phyloP scores from a whole-genome alignment of 2,888 invertebrate species.

The Dione vanillae region DNA sequence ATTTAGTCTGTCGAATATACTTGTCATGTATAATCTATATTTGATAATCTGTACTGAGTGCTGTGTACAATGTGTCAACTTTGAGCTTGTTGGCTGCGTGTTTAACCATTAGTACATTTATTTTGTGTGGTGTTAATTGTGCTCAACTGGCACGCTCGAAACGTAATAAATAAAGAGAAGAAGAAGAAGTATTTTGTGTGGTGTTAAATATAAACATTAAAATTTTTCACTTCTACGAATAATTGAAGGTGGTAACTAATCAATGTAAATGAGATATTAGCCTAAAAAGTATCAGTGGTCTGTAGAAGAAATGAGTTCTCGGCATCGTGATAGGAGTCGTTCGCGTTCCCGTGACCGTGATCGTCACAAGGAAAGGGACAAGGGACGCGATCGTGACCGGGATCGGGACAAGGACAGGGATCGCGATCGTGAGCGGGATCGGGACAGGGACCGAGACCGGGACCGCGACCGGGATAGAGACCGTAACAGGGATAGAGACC shows the following conservation, averaged over 20 bases:
- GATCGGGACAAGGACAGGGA: conserved; percentile 69
- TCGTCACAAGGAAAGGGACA: conserved; percentile 62
- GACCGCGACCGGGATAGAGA: conserved; percentile 56
- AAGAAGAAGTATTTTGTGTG: no score
- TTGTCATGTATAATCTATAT: not conserved
- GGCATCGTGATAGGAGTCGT: conserved; percentile 81
- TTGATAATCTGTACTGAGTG: conserved; percentile 3
- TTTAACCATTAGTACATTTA: conserved; percentile 1
- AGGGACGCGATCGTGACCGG: conserved; percentile 61
- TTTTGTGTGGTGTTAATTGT: no score
- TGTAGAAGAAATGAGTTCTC: conserved; percentile 75
- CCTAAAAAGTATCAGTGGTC: not conserved
- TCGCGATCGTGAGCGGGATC: conserved; percentile 67
- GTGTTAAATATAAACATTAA: no score
- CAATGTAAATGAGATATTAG: not conserved
- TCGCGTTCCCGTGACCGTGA: conserved; percentile 73
- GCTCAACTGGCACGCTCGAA: no score
- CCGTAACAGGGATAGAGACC: conserved; percentile 53
- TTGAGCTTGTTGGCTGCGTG: conserved; percentile 18
- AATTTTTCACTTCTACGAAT: not conserved
- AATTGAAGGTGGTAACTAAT: not conserved
- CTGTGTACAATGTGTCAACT: conserved; percentile 2
- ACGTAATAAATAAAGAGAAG: no score
- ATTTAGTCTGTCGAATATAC: not conserved
- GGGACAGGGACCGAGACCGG: conserved; percentile 69